phyloP scores from a whole-genome alignment of 2,113 vertebrate species.

The Lampris incognitus region DNA sequence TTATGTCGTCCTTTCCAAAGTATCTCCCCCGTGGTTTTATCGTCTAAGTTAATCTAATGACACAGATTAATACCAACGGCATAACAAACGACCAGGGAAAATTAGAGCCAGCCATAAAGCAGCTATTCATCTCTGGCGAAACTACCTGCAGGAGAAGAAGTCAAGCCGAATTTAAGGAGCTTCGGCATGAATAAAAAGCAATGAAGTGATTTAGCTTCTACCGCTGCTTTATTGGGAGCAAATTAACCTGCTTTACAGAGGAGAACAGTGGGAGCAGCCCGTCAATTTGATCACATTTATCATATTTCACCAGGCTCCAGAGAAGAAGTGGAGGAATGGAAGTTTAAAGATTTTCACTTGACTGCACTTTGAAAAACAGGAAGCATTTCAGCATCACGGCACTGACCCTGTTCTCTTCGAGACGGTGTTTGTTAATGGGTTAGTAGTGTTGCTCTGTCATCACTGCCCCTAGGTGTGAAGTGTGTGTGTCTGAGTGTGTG shows the following conservation, averaged over 20 bases:
- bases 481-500: no score
- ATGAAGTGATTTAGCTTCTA: constrained; percentile 57
- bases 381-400: not conserved
- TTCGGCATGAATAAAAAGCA: constrained; percentile 47
- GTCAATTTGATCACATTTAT: constrained; percentile 60
- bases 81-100: constrained; percentile 58
- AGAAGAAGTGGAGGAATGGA: constrained; percentile 4
- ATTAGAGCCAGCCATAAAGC: constrained; percentile 59
- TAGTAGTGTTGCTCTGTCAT: constrained; percentile 13
- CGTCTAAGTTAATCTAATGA: constrained; percentile 62
- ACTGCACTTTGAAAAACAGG: constrained; percentile 12
- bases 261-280: constrained; percentile 47
- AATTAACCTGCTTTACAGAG: constrained; percentile 62
- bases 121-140: constrained; percentile 56
- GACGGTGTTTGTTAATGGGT: constrained; percentile 27
- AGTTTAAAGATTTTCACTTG: not conserved
- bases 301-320: constrained; percentile 16
- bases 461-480: no score
- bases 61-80: constrained; percentile 62
- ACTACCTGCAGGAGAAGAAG: constrained; percentile 32
- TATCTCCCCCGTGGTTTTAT: constrained; percentile 40
- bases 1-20: constrained; percentile 9
- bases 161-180: constrained; percentile 19
- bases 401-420: constrained; percentile 5
- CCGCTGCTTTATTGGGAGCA: constrained; percentile 51